Base-by-base conservation (phyloP, 2,888 invertebrate species). In the Alsophila aescularia region DNA sequence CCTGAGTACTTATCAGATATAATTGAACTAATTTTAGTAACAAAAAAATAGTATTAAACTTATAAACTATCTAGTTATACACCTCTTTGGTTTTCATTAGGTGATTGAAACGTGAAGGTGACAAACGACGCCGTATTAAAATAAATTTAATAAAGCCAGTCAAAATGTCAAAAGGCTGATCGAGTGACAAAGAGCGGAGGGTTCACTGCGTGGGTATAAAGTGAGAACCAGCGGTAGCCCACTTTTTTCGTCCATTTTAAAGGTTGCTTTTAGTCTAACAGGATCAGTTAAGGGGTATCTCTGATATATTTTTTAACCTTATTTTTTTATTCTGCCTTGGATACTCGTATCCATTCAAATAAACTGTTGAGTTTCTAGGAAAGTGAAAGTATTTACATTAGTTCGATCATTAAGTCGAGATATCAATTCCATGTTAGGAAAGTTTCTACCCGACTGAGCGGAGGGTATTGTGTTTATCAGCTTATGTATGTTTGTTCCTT, bases 231-330 rank as follows among this genome's bases (percentile, higher is more conserved):
- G 44, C 64, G 45, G 68, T 66, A 67, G 44, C 21, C 10, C 32
- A 27, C 40, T 32, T 44, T 63, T 60, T 43, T 31, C 27, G 56
- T 57, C 51, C 60, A 62, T 64, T 66, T 64, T 18, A 60, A 63
- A 59, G 66, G 66, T 73, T 70, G 63, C 69, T 74, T 74, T 72
- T 75, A 70, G 55, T 67, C 59, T 67, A 71, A 70, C 66, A 69
- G 71, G 73, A 79, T 77, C 72, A 64, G 67, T 72, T 64, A 64
- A 60, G 53, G 43, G 47, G n/a, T n/a, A n/a, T 62, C 58, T 65
- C 61, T 27, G 47, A 57, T 66, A 47, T 60, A 64, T 70, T 66
- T 45, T 45, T 31, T 3, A 37, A 32, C n/a, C n/a, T 27, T 18
- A 7, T 52, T 52, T 44, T 40, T 45, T 44, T 2, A 47, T 8